phyloP scores from a whole-genome alignment of 53 echinoderm and acorn worm genomes.

The Actinopyga echinites region DNA sequence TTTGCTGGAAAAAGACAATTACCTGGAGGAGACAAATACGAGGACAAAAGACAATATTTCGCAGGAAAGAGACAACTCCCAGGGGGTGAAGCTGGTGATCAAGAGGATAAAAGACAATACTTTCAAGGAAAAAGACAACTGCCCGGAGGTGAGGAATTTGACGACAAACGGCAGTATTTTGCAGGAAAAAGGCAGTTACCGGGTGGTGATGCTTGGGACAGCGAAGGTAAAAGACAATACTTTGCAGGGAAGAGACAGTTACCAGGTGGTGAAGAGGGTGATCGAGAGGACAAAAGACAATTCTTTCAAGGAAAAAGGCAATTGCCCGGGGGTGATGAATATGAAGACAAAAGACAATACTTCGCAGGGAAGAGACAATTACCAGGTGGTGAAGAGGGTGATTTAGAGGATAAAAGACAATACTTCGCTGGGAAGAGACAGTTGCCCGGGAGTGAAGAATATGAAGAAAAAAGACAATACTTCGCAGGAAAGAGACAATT shows the following conservation, averaged over 20 bases:
- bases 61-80: conserved; percentile 73
- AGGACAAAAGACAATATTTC: conserved; percentile 63
- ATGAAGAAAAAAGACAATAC: conserved; percentile 47
- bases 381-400: conserved; percentile 30
- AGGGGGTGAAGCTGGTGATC: conserved; percentile 42
- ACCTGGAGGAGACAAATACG: conserved; percentile 41
- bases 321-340: conserved; percentile 48
- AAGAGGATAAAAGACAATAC: conserved; percentile 56
- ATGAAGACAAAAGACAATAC: conserved; percentile 47
- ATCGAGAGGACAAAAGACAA: conserved; percentile 51
- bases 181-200: conserved; percentile 49
- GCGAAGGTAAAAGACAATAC: conserved; percentile 61
- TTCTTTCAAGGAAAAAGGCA: conserved; percentile 70
- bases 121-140: conserved; percentile 67
- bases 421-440: conserved; percentile 58
- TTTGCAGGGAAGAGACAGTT: conserved; percentile 56
- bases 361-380: conserved; percentile 57
- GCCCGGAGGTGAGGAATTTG: conserved; percentile 46
- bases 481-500: conserved; percentile 32
- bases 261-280: conserved; percentile 7
- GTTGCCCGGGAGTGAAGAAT: neutral
- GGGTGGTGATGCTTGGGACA: conserved; percentile 37
- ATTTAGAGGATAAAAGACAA: conserved; percentile 58
- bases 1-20: conserved; percentile 66
- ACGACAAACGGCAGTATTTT: conserved; percentile 55